A percentile compares a stretch with the other conserved stretches of the same genome.
Conservation (phyloP, 2,113 vertebrate species). For the Sylvia atricapilla region DNA sequence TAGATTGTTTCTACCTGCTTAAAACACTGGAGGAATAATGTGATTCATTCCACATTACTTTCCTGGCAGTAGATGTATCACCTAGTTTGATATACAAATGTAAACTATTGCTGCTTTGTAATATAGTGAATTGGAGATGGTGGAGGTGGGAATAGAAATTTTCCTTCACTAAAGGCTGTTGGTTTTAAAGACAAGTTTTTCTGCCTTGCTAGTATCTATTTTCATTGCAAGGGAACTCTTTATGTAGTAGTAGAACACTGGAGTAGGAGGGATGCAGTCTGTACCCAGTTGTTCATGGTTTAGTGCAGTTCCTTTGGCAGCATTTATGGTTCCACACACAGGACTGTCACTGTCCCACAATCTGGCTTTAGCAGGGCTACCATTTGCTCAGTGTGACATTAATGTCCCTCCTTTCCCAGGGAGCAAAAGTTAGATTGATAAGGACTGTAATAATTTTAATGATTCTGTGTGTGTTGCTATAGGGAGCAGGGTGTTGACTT, state of each 20-base stretch:
- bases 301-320: background rate
- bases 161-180: background rate
- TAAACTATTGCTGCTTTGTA: background rate
- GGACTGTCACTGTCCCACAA: background rate
- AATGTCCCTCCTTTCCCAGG: background rate
- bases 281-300: background rate
- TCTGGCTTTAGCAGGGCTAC: background rate
- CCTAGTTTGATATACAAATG: background rate
- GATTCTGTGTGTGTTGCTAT: background rate
- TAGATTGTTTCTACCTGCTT: conserved; percentile 12
- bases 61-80: background rate
- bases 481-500: background rate
- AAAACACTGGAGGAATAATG: background rate
- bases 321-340: background rate
- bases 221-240: background rate
- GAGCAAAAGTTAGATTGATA: background rate
- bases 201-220: background rate
- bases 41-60: background rate
- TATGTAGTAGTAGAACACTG: background rate
- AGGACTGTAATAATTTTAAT: background rate
- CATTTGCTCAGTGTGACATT: background rate
- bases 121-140: background rate
- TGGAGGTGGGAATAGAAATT: background rate
- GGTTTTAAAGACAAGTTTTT: background rate
- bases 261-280: background rate